A percentile compares a stretch with the other conserved stretches of the same genome.
These are phyloP conservation scores for Nomada ferruginata DNA, from an alignment of 2,888 invertebrate species.

Conservation along the genomic window DNA sequence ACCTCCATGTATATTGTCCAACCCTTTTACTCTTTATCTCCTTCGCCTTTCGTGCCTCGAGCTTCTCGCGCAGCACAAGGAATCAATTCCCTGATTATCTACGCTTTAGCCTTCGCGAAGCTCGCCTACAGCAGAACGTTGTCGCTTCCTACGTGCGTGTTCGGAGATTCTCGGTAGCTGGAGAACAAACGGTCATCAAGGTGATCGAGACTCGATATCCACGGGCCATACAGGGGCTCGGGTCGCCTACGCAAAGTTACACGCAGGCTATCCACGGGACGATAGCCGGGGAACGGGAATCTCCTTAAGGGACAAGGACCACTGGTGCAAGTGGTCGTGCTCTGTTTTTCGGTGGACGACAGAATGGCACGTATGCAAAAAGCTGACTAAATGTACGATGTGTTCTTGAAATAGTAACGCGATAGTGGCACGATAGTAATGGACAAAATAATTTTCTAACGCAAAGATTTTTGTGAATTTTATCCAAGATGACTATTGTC, in stretches of 20 bases:
- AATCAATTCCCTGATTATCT: constrained; percentile 64
- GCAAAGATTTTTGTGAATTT: no score
- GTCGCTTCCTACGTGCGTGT: constrained; percentile 56
- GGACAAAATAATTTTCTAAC: no score
- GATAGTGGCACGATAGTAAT: no score
- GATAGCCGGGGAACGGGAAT: constrained; percentile 54
- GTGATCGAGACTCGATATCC: constrained; percentile 37
- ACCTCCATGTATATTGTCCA: constrained; percentile 19
- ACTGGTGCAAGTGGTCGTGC: constrained; percentile 20
- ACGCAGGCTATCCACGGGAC: constrained; percentile 38
- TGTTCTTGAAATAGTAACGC: no score
- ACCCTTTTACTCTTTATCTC: constrained; percentile 19
- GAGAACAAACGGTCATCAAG: constrained; percentile 52
- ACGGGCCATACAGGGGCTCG: constrained; percentile 28
- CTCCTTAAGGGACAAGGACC: constrained; percentile 39
- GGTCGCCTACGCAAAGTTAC: constrained; percentile 51
- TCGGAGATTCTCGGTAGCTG: constrained; percentile 45
- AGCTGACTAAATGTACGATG: no score
- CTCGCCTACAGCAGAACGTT: constrained; percentile 55
- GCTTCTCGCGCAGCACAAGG: constrained; percentile 18
- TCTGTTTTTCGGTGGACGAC: constrained; percentile 10
- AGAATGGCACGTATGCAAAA: background rate
- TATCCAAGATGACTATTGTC: no score
- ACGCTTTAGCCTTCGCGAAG: constrained; percentile 50
- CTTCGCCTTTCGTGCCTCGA: constrained; percentile 21